phyloP scores from a whole-genome alignment of 2,113 vertebrate genomes.

The Hymenochirus boettgeri region DNA sequence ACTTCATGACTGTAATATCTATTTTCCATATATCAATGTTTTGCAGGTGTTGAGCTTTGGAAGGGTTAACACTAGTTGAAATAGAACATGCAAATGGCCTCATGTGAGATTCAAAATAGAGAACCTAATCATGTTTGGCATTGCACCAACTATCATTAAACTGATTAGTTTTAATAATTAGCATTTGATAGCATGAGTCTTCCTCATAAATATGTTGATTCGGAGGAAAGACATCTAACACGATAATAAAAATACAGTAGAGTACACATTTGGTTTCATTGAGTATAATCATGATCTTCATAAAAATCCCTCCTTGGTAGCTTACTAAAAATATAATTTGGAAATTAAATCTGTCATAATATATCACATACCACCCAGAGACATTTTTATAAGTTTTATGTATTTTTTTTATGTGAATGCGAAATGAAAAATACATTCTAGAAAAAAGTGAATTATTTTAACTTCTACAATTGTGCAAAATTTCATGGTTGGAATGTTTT shows the following conservation, averaged over 20 bases:
- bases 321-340: constrained; percentile 15
- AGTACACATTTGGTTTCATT: constrained; percentile 64
- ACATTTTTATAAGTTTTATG: constrained; percentile 33
- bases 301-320: constrained; percentile 8
- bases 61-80: constrained; percentile 25
- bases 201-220: constrained; percentile 76
- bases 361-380: background rate
- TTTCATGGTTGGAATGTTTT: too few relatives aligned
- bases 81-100: constrained; percentile 67
- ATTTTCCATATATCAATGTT: background rate
- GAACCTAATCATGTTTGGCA: constrained; percentile 70
- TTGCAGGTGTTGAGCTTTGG: background rate
- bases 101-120: constrained; percentile 63
- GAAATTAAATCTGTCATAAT: constrained; percentile 2
- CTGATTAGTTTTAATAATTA: constrained; percentile 82
- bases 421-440: too few relatives aligned
- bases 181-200: constrained; percentile 75
- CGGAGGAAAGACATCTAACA: constrained; percentile 71
- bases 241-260: constrained; percentile 69
- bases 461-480: background rate
- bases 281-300: constrained; percentile 55
- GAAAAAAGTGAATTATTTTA: background rate
- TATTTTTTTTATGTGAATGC: too few relatives aligned
- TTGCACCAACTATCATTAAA: constrained; percentile 72
- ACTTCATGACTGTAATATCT: too few relatives aligned